Evolutionary conservation across 2,888 invertebrate species (phyloP), one percentile per base, ranked within the genome.

Genomic region (Tuberolachnus salignus): DNA sequence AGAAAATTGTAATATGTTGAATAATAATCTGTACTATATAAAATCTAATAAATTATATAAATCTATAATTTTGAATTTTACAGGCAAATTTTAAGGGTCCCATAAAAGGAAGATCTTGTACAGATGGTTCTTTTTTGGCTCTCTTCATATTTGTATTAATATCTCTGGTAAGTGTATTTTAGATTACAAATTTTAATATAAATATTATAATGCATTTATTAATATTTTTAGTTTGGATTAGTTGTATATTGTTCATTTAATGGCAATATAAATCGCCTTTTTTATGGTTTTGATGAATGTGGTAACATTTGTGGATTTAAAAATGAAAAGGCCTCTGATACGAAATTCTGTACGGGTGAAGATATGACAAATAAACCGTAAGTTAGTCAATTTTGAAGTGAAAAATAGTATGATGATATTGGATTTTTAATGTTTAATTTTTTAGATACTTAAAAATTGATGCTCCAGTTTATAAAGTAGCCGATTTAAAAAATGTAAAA

Each of bases 261-360:
- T 82, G 90, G 90, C 0, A 88, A 91, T 83, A 86, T 89, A 44
- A 86, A 87, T 82, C 86, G 91, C 21, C 85, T 90, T 26, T 84
- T 90, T 59, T 87, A 89, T 83, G 91, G 91, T 11, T 89, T 89
- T 83, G 91, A 91, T 83, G 87, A 88, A 82, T 90, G 89, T 83
- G 90, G 88, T 4, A 89, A 90, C 83, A 85, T 90, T n/a, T 91
- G 91, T 83, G 91, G 90, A 1, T 85, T 85, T 66, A 84, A 85
- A 67, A 89, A 88, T 82, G 83, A 80, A 19, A 82, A 84, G 6
- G 3, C 34, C 82, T 84, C 85, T 0, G 83, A 84, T 55, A 86
- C 86, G 51, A 64, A 49, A 21, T 81, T 83, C n/a, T 87, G 88
- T 83, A 86, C 86, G 82, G 87, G 88, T 59, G 84, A 83, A 66